Evolutionary conservation across 1,140 invertebrate species (phyloP).

Genomic region (Pomacea maculata): DNA sequence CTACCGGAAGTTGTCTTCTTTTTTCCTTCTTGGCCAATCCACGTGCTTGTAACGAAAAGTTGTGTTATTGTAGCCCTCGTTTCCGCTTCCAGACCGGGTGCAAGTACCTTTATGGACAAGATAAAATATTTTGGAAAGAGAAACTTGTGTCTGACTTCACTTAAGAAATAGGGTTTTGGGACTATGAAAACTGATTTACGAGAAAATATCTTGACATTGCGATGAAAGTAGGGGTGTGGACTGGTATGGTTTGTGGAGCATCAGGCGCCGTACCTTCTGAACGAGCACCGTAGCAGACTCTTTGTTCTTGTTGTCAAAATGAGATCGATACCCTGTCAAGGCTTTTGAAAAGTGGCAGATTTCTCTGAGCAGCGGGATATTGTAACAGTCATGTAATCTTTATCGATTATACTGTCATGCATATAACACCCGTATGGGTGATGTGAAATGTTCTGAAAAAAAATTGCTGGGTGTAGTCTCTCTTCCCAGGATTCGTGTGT

Average conservation of each 20-base stretch:
- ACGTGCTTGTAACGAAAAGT: conserved; percentile 2
- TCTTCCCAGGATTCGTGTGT: neutral
- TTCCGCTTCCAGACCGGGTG: conserved; percentile 18
- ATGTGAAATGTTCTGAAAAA: neutral
- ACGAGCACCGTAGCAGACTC: neutral
- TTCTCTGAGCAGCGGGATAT: neutral
- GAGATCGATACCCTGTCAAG: neutral
- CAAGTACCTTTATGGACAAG: neutral
- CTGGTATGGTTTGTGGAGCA: neutral
- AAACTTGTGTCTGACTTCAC: neutral
- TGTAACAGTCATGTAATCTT: neutral
- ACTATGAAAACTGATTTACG: neutral
- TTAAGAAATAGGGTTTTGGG: neutral
- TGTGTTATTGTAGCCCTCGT: neutral
- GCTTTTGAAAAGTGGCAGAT: neutral
- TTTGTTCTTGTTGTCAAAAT: conserved; percentile 3
- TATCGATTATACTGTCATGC: neutral
- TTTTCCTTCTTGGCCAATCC: conserved; percentile 7
- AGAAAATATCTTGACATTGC: neutral
- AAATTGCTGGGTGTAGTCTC: neutral
- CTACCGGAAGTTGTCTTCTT: conserved; percentile 7
- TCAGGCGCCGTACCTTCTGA: neutral
- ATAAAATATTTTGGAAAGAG: too few species aligned
- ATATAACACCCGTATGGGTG: too few species aligned
- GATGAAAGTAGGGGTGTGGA: neutral